phyloP scores from a whole-genome alignment of 1,140 invertebrate genomes.

The Parapsyche elsis region DNA sequence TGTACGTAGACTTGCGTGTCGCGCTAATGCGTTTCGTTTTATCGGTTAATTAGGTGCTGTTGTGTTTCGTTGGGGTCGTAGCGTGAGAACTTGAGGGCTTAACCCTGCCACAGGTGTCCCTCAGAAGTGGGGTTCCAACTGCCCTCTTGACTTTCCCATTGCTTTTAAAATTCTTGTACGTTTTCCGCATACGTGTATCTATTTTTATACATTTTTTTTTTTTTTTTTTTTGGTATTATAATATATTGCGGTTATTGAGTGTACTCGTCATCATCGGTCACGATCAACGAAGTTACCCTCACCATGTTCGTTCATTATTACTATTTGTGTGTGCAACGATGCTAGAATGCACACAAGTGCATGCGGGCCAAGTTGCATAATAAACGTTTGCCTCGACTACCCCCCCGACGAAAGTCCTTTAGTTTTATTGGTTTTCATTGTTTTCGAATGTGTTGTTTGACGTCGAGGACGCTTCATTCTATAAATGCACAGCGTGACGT shows the following conservation, averaged over 20 bases:
- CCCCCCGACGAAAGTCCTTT: neutral
- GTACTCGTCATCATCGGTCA: too few species aligned
- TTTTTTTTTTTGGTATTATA: too few species aligned
- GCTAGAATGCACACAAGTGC: conserved; percentile 15
- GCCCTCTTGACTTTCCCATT: neutral
- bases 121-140: neutral
- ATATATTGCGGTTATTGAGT: too few species aligned
- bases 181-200: neutral
- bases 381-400: neutral
- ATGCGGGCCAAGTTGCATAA: conserved; percentile 5
- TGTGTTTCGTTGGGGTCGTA: conserved; percentile 1
- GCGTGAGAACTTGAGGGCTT: conserved; percentile 48
- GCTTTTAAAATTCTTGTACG: neutral
- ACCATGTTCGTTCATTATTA: too few species aligned
- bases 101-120: conserved; percentile 40
- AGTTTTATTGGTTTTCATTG: conserved; percentile 17
- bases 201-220: too few species aligned
- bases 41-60: conserved; percentile 52
- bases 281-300: too few species aligned
- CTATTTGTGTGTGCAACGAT: neutral
- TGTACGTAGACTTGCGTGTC: conserved; percentile 36
- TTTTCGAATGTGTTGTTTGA: neutral
- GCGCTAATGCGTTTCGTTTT: conserved; percentile 50
- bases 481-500: too few species aligned
- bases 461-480: too few species aligned